phyloP scores from a whole-genome alignment of 92 coral and sea anemone species.

The Pocillopora meandrina region DNA sequence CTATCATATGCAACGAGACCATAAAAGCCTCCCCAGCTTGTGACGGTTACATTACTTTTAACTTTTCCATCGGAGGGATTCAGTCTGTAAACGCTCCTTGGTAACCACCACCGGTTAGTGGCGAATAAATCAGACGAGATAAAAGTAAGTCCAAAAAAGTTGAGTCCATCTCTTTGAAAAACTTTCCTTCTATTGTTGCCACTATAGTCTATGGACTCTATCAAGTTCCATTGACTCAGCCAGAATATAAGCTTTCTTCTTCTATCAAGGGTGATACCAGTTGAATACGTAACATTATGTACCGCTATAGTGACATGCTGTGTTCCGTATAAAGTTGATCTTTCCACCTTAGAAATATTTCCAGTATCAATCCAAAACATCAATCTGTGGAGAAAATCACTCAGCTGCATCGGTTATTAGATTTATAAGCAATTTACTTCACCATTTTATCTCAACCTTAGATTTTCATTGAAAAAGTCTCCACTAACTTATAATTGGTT shows the following conservation, averaged over 20 bases:
- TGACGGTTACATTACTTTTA: neutral
- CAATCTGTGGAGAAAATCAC: constrained; percentile 25
- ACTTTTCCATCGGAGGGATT: neutral
- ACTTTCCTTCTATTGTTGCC: constrained; percentile 38
- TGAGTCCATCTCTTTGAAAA: constrained; percentile 1
- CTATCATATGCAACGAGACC: neutral
- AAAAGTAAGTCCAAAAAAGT: constrained; percentile 45
- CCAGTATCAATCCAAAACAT: constrained; percentile 74
- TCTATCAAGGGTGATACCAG: constrained; percentile 51
- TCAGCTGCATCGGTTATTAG: too few relatives aligned
- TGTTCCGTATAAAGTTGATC: constrained; percentile 56
- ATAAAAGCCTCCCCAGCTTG: too few relatives aligned
- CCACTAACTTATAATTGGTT: too few relatives aligned
- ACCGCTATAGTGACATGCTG: constrained; percentile 31
- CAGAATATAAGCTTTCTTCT: constrained; percentile 46
- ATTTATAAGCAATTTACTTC: too few relatives aligned
- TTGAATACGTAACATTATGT: constrained; percentile 41
- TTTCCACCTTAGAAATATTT: constrained; percentile 35
- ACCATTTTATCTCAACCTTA: too few relatives aligned
- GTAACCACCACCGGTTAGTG: constrained; percentile 36
- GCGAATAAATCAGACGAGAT: constrained; percentile 28
- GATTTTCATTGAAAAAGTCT: too few relatives aligned
- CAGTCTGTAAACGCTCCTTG: neutral
- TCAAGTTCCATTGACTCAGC: constrained; percentile 48
- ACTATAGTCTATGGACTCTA: constrained; percentile 53